These are phyloP conservation scores for Hypocryptadius cinnamomeus DNA, from an alignment of 2,113 vertebrate genomes.

Conservation along the genomic window DNA sequence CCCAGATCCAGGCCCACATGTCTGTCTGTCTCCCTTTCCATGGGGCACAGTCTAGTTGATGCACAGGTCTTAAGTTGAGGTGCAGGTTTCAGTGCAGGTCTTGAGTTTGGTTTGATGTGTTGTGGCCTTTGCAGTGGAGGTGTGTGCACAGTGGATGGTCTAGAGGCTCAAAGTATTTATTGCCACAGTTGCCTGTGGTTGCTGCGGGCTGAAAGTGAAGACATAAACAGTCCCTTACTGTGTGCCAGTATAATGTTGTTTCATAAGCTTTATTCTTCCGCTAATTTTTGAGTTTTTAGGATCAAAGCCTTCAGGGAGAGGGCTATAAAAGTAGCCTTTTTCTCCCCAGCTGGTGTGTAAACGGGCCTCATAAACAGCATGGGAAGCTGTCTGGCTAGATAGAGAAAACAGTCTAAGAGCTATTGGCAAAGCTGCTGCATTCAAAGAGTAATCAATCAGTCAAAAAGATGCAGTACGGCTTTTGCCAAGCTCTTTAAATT, in stretches of 20 bases:
- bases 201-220: background rate
- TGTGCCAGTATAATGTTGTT: background rate
- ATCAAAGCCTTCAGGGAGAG: background rate
- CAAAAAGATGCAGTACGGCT: background rate
- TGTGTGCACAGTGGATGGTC: background rate
- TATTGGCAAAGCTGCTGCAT: slow-evolving; percentile 23
- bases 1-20: background rate
- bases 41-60: background rate
- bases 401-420: slow-evolving; percentile 12
- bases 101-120: background rate
- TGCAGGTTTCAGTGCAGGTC: background rate
- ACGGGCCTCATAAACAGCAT: background rate
- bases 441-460: slow-evolving; percentile 17
- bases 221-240: background rate
- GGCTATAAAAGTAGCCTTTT: background rate
- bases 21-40: background rate
- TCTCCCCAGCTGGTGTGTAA: slow-evolving; percentile 2
- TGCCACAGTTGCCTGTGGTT: background rate
- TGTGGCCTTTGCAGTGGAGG: background rate
- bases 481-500: slow-evolving; percentile 21
- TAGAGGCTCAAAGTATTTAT: background rate
- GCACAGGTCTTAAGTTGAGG: no score
- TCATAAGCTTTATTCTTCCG: background rate
- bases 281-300: background rate
- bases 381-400: slow-evolving; percentile 18